phyloP scores from a whole-genome alignment of 2,113 vertebrate genomes.

The Actenoides lindsayi region DNA sequence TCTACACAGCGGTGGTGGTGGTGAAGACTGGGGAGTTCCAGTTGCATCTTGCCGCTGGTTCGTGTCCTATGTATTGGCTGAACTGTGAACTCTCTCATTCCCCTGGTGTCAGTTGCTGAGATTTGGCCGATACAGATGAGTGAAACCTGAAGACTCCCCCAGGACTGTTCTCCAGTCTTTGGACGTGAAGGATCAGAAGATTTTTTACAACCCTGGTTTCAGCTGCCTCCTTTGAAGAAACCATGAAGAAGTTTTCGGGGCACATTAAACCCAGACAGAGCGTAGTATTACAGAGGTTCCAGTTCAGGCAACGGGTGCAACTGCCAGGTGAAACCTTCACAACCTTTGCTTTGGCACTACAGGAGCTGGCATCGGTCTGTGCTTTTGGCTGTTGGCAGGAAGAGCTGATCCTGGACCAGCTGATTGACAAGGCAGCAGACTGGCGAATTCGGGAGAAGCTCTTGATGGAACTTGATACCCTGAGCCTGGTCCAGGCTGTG shows the following conservation, averaged over 20 bases:
- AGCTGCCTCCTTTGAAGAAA: neutral
- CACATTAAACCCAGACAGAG: neutral
- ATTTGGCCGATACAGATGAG: neutral
- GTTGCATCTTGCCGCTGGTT: neutral
- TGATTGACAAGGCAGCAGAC: slow-evolving; percentile 28
- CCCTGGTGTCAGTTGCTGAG: neutral
- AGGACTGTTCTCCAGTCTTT: neutral
- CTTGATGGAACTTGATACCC: neutral
- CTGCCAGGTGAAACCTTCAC: slow-evolving; percentile 24
- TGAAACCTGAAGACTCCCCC: neutral
- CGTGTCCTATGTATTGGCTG: neutral
- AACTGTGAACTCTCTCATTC: neutral
- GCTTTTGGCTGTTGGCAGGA: slow-evolving; percentile 53
- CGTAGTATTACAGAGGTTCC: neutral
- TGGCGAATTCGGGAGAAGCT: neutral
- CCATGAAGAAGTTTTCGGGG: slow-evolving; percentile 35
- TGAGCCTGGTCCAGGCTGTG: slow-evolving; percentile 6
- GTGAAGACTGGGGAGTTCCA: neutral
- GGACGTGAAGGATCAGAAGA: neutral
- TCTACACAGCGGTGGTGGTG: accelerated
- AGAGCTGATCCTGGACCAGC: slow-evolving; percentile 30
- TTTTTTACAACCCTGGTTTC: neutral
- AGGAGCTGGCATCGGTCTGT: slow-evolving; percentile 6
- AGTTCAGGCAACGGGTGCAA: slow-evolving; percentile 9
- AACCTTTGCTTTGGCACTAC: neutral